Evolutionary conservation across 2,888 invertebrate species (phyloP).

Genomic region (Agrochola circellaris): DNA sequence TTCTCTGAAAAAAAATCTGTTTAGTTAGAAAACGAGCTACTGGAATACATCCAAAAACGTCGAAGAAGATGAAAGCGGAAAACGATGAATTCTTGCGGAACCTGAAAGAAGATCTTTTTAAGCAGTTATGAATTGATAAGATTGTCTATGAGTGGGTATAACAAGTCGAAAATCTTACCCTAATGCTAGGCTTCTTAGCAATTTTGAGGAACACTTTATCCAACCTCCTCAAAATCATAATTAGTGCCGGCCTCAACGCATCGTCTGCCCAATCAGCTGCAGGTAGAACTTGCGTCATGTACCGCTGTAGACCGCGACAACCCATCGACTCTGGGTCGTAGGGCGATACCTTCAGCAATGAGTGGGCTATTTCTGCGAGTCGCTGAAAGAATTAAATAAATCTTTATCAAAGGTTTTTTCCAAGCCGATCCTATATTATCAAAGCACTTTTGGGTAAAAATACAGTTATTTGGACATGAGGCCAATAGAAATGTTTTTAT

Average conservation of each 20-base stretch:
- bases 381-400: constrained; percentile 89
- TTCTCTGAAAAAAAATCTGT: constrained; percentile 91
- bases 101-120: constrained; percentile 2
- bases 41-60: background rate
- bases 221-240: constrained; percentile 96
- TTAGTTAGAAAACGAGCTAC: background rate
- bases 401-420: background rate
- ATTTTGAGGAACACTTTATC: constrained; percentile 99
- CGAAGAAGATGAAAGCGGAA: background rate
- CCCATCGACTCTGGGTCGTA: constrained; percentile 99
- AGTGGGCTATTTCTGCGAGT: constrained; percentile 98
- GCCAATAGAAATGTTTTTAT: too few species aligned
- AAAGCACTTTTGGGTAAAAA: background rate
- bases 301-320: constrained; percentile 97
- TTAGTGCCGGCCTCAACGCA: constrained; percentile 96
- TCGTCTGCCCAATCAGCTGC: constrained; percentile 99
- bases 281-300: constrained; percentile 97
- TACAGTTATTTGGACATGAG: background rate
- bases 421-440: background rate
- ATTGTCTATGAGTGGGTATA: background rate
- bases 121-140: background rate
- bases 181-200: constrained; percentile 98
- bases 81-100: background rate
- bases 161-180: constrained; percentile 87
- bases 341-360: constrained; percentile 98